Evolutionary conservation across 2,113 vertebrate species (phyloP).

Genomic region (Abramis brama): DNA sequence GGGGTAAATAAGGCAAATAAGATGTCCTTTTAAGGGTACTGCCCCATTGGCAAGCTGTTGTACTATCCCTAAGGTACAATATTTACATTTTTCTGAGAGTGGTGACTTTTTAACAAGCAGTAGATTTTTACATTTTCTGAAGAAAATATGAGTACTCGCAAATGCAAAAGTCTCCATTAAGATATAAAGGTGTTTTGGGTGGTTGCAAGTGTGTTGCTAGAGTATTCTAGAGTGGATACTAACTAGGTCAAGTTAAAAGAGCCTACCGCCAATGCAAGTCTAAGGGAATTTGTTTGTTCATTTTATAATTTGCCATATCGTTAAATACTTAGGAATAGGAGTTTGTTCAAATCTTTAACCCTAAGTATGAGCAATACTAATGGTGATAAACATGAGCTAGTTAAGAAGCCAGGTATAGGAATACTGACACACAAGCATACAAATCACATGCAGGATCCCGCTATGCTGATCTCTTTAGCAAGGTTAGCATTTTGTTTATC

Average conservation of each 20-base stretch:
- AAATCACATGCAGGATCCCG: background rate
- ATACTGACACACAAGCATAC: background rate
- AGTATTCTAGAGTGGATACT: background rate
- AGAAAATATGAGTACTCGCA: background rate
- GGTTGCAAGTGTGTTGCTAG: background rate
- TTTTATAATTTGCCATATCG: background rate
- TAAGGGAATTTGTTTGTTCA: background rate
- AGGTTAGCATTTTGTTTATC: constrained; percentile 5
- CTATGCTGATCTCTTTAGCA: background rate
- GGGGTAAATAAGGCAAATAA: too few species aligned
- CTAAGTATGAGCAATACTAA: background rate
- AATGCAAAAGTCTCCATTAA: background rate
- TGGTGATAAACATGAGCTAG: background rate
- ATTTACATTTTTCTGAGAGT: too few species aligned
- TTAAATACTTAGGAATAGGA: background rate
- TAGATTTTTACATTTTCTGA: background rate
- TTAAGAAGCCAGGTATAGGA: background rate
- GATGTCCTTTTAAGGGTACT: too few species aligned
- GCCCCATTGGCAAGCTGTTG: too few species aligned
- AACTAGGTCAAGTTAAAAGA: background rate
- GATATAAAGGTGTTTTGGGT: background rate
- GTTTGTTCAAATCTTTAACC: background rate
- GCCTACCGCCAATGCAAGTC: background rate
- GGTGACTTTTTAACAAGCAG: background rate
- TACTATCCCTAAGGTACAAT: too few species aligned